A percentile compares a stretch with the other conserved stretches of the same genome.
Conservation (phyloP, 2,113 vertebrate genomes). For the Engystomops pustulosus region DNA sequence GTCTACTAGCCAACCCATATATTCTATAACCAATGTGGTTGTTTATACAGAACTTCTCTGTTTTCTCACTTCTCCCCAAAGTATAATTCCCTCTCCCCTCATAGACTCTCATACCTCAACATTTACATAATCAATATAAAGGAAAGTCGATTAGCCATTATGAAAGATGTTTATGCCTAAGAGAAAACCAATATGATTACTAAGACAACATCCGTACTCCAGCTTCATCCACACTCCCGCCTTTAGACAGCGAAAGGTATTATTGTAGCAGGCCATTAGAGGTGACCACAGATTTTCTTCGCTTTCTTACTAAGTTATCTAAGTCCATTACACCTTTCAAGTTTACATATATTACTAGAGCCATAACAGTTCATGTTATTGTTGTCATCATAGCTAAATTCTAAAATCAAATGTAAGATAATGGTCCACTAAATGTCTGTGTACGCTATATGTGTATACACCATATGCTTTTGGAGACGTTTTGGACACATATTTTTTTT, state of each 20-base stretch:
- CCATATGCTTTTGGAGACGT: too few species aligned
- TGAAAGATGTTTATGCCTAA: not conserved
- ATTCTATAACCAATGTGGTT: not conserved
- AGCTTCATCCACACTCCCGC: too few species aligned
- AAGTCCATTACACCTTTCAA: not conserved
- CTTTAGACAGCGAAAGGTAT: not conserved
- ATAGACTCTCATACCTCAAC: not conserved
- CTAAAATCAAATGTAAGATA: not conserved
- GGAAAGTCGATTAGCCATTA: not conserved
- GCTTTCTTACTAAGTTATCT: not conserved
- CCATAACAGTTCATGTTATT: not conserved
- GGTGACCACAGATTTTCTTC: not conserved
- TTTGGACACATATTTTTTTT: too few species aligned
- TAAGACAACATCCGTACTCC: not conserved
- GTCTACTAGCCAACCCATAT: not conserved
- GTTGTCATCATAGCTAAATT: not conserved
- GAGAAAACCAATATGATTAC: not conserved
- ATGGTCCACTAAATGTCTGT: not conserved
- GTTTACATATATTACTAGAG: not conserved
- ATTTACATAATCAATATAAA: not conserved
- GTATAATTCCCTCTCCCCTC: not conserved
- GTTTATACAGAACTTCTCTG: not conserved
- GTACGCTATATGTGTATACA: too few species aligned
- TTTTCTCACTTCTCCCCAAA: not conserved
- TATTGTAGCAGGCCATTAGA: not conserved